Evolutionary conservation across 2,888 invertebrate species (phyloP), one percentile per base, ranked within the genome.

Genomic region (Agrotis exclamationis): DNA sequence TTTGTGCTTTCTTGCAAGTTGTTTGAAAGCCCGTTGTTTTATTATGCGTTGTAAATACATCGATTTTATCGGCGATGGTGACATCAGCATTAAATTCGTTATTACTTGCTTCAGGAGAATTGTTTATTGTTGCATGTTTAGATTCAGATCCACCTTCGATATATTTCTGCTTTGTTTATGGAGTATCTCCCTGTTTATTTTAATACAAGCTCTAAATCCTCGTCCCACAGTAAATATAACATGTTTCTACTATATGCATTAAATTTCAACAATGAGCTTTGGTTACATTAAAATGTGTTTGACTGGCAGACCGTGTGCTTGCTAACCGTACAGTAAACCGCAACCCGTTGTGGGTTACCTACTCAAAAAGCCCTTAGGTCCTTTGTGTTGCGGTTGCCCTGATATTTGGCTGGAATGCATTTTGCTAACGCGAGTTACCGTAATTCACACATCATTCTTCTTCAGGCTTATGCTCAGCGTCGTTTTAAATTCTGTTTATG

Each of bases 1-100:
- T 78, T 78, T 80, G 74, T 74, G 58, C 48, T 72, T 72, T 85
- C 70, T 73, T 75, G 67, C 28, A 58, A 62, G 64, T 58, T 74
- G 51, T 68, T 81, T 76, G 65, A 70, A 70, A 65, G 56, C 45
- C 14, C 20, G 11, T 13, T 79, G 47, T 68, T 82, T 82, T 73
- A 68, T 63, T 65, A 45, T 63, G 24, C 44, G 16, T 64, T 64
- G 50, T 60, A 64, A 64, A 72, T 54, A 66, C 53, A 68, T 64
- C 53, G 57, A 58, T 48, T 68, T 79, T 82, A 82, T 82, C 62
- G 51, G 24, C 57, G 16, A 22, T 45, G 47, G 18, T 72, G 63
- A 79, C 82, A 54, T 72, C 73, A 58, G 44, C 47, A 62, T 50
- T 64, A 47, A 39, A 62, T 72, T 57, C 63, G 11, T 79, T 77